Conservation (phyloP, 2,113 vertebrate genomes). For the Colius striatus region DNA sequence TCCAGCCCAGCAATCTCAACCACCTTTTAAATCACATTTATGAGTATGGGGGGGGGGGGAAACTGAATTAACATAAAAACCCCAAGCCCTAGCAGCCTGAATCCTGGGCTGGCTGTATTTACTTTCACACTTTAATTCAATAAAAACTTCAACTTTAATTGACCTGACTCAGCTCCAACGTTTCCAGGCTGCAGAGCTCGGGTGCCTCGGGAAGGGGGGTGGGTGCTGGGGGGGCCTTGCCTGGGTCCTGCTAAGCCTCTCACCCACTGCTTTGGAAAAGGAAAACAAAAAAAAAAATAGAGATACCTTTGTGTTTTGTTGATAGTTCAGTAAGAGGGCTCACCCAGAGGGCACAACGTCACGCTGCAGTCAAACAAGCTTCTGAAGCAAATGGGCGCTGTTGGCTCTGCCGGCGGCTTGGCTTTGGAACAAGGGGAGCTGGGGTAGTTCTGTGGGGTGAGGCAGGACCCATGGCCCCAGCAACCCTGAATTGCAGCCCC, state of each 20-base stretch:
- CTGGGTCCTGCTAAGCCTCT: neutral
- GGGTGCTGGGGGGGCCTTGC: neutral
- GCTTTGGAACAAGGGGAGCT: neutral
- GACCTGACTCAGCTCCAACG: neutral
- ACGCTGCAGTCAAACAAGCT: too few species aligned
- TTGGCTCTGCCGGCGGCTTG: neutral
- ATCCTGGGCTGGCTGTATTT: neutral
- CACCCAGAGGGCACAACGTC: neutral
- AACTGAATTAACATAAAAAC: neutral
- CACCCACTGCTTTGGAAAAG: accelerated
- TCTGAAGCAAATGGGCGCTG: neutral
- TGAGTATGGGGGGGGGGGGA: neutral
- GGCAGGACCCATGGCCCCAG: neutral
- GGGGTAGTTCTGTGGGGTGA: neutral
- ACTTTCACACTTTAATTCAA: slow-evolving; percentile 37
- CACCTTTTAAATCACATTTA: slow-evolving; percentile 19
- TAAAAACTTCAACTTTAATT: slow-evolving; percentile 11
- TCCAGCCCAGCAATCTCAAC: neutral
- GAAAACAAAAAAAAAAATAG: neutral
- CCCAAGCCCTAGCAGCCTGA: neutral
- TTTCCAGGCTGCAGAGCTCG: neutral
- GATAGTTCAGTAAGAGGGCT: neutral
- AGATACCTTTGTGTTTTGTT: neutral
- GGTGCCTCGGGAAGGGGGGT: neutral
- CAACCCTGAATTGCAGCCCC: accelerated